Conservation (phyloP, 2,888 invertebrate species). For the Chymomyza amoena region DNA sequence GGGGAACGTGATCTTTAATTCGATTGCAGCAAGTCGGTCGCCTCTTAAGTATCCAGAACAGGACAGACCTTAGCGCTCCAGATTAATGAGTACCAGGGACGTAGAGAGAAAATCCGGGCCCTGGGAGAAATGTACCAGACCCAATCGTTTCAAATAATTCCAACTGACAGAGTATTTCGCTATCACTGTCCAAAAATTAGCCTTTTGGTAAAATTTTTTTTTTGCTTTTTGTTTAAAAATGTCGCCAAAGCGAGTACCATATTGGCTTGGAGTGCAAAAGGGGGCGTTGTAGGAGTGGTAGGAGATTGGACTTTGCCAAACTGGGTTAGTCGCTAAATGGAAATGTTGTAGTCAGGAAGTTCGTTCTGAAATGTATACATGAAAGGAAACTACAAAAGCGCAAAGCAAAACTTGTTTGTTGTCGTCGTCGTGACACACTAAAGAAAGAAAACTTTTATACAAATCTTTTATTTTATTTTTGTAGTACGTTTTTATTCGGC, state of each 20-base stretch:
- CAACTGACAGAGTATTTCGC: background rate
- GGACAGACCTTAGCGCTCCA: too few relatives aligned
- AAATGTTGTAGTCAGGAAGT: slow-evolving; percentile 67
- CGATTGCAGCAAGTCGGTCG: too few relatives aligned
- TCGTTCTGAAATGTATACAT: slow-evolving; percentile 47
- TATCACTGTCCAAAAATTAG: background rate
- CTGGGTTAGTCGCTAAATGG: slow-evolving; percentile 64
- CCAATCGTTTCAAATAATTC: too few relatives aligned
- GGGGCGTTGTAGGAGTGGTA: background rate
- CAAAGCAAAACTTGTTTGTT: slow-evolving; percentile 34
- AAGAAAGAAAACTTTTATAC: background rate
- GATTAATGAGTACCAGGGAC: too few relatives aligned
- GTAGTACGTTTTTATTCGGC: slow-evolving; percentile 12
- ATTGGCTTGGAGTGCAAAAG: slow-evolving; percentile 16
- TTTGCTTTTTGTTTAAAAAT: background rate
- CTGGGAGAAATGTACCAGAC: too few relatives aligned
- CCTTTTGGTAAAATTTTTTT: background rate
- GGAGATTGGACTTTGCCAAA: slow-evolving; percentile 26
- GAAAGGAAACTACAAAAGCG: slow-evolving; percentile 27
- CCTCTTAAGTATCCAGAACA: too few relatives aligned
- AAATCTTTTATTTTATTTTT: slow-evolving; percentile 20
- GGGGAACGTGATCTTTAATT: too few relatives aligned
- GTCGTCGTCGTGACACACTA: slow-evolving; percentile 14
- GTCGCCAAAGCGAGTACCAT: slow-evolving; percentile 16
- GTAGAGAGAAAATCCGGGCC: too few relatives aligned